Base-by-base conservation (phyloP, 2,888 invertebrate genomes). In the Germaria angustata region DNA sequence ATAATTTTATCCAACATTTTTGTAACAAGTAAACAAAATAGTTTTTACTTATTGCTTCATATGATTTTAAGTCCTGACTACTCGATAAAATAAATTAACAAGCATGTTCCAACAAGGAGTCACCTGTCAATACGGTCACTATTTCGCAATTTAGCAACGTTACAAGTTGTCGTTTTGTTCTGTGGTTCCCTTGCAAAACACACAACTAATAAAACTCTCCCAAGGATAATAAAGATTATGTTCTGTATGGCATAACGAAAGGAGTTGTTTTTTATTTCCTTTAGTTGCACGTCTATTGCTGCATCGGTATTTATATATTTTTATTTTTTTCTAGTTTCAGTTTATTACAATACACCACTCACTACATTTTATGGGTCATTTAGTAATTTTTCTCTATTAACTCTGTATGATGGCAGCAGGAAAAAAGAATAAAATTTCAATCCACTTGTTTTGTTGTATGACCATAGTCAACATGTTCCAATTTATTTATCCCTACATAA, bases 311-410 rank as follows among this genome's bases (percentile, higher is more conserved):
- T 53, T 63, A 0, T 15, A 24, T 59, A 13, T 20, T 13, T 28
- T 28, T 13, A 4, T 51, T 28, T 53, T 2, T 32, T 32, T 11
- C 20, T 17, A 24, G 49, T 51, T 51, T 51, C 28, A 46, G 20
- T 46, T 46, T 46, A 20, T 20, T 24, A 49, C 28, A 28, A 3
- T 6, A 28, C 28, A 28, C 28, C 28, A 77, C 71, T 71, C 75
- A 46, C 68, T 44, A 80, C 78, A 84, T 84, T 84, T 84, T 86
- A 84, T 82, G 86, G 86, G 85, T 86, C 86, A 86, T 86, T 86
- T 85, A 84, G 85, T 85, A 85, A 86, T 86, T 85, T 84, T 78
- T 81, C 79, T 86, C 80, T 85, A 84, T 82, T 82, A 82, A 82
- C 75, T 71, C 36, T 28, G 15, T 55, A 75, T 73, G 63, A 39